Conservation (phyloP, 2,113 vertebrate species). For the Dicrurus megarhynchus region DNA sequence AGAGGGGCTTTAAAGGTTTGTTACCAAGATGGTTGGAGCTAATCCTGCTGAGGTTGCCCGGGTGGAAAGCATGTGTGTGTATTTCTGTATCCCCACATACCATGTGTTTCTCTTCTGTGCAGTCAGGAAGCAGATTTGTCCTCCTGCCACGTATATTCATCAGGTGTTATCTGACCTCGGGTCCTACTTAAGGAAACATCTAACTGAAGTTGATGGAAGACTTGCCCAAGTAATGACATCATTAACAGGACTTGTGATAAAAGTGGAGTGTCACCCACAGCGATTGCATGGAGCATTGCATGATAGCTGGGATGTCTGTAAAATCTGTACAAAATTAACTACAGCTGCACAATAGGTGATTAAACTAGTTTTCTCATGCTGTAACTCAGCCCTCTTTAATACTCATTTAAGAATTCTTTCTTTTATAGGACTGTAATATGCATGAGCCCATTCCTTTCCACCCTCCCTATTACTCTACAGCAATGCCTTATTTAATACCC, state of each 20-base stretch:
- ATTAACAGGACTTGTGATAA: not conserved
- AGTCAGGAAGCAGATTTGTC: not conserved
- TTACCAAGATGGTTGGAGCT: not conserved
- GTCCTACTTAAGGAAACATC: slow-evolving; percentile 18
- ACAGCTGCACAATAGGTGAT: slow-evolving; percentile 67
- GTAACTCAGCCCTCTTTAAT: slow-evolving; percentile 37
- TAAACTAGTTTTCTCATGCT: slow-evolving; percentile 57
- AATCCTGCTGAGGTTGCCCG: not conserved
- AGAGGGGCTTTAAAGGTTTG: not conserved
- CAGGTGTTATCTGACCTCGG: slow-evolving; percentile 4
- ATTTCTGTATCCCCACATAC: not conserved
- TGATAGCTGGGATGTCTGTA: slow-evolving; percentile 63
- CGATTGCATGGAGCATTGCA: slow-evolving; percentile 44
- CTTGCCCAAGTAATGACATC: not conserved
- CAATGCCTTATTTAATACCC: slow-evolving; percentile 25
- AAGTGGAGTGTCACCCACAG: slow-evolving; percentile 58
- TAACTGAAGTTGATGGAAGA: not conserved
- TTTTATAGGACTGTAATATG: slow-evolving; percentile 50
- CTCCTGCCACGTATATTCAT: not conserved
- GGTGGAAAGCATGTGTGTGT: not conserved
- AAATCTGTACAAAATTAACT: slow-evolving; percentile 65
- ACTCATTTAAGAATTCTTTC: slow-evolving; percentile 61
- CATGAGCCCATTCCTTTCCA: slow-evolving; percentile 44
- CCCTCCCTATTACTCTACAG: slow-evolving; percentile 49
- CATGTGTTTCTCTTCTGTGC: slow-evolving; percentile 11